Conservation (phyloP, 1,140 invertebrate species). For the Sminthurides bifidus region DNA sequence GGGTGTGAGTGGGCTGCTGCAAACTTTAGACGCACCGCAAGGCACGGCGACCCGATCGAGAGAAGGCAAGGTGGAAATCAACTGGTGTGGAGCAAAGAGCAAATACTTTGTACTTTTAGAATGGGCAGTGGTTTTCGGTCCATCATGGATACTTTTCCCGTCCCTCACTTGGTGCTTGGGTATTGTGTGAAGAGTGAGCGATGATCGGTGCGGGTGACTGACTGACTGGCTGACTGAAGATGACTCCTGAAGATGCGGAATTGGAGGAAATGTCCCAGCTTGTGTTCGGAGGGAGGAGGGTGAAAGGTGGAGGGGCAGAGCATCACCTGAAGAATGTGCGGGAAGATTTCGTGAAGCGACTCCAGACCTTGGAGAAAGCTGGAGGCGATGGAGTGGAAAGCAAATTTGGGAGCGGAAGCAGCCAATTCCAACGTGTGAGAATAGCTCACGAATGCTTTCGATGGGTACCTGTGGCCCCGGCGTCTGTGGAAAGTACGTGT, state of each 20-base stretch:
- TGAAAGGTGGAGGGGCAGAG: background rate
- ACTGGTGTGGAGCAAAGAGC: too few relatives aligned
- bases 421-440: background rate
- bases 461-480: background rate
- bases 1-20: too few relatives aligned
- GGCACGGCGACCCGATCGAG: too few relatives aligned
- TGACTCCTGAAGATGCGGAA: background rate
- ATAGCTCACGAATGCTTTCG: background rate
- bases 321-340: slow-evolving; percentile 1
- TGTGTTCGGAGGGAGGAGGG: background rate
- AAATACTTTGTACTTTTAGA: too few relatives aligned
- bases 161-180: too few relatives aligned
- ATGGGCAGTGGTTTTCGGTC: too few relatives aligned
- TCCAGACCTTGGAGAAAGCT: slow-evolving; percentile 3
- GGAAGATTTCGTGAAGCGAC: background rate
- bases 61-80: too few relatives aligned
- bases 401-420: background rate
- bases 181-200: too few relatives aligned
- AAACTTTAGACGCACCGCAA: too few relatives aligned
- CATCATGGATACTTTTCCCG: too few relatives aligned
- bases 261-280: background rate
- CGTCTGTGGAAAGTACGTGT: background rate
- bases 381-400: background rate
- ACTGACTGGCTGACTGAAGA: too few relatives aligned
- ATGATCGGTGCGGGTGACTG: too few relatives aligned